Base-by-base conservation (phyloP, 2,797 vertebrate genomes). In the Borostomias antarcticus region DNA sequence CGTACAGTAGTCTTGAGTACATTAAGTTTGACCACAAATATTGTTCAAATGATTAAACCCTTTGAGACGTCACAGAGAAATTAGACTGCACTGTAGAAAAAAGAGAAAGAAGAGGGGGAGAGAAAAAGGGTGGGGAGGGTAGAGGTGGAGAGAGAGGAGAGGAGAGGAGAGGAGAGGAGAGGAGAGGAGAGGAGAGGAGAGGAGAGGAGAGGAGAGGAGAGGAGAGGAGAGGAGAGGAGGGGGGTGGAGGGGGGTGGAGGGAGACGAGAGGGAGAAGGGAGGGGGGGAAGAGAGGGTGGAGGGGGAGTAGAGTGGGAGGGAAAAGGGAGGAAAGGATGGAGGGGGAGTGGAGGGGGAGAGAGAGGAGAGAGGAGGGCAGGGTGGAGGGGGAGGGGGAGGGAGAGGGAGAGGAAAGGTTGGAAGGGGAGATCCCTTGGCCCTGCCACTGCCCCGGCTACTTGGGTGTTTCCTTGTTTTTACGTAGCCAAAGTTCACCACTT, bases 381-480 rank as follows among this genome's bases (percentile, higher is more conserved):
- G 74, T 77, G 78, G 51, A 52, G 51, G n/a, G n/a, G n/a, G n/a
- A n/a, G n/a, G n/a, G n/a, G n/a, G 17, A 21, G 53, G 57, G 69
- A 75, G 76, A 74, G 59, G 75, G 81, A 71, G 65, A 80, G 82
- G 83, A 73, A 76, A 79, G 51, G 25, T 35, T 11, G 8, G 25
- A 23, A 7, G 15, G 58, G 40, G 37, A 47, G 17, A 77, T 81
- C 81, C 77, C 80, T 66, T 72, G 64, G 56, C 37, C 21, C 21
- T 45, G 43, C 61, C 56, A 57, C 54, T 58, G 58, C 48, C n/a
- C 50, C 64, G 69, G 62, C 72, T 63, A 29, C 74, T 76, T 76
- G 80, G 84, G 86, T 85, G 86, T 88, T 86, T 86, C 84, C 83
- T 73, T 80, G 54, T 79, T 84, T 80, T 45, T 75, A 69, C 73